These are phyloP conservation scores for Excalfactoria chinensis DNA, from an alignment of 2,113 vertebrate species.

Conservation along the genomic window DNA sequence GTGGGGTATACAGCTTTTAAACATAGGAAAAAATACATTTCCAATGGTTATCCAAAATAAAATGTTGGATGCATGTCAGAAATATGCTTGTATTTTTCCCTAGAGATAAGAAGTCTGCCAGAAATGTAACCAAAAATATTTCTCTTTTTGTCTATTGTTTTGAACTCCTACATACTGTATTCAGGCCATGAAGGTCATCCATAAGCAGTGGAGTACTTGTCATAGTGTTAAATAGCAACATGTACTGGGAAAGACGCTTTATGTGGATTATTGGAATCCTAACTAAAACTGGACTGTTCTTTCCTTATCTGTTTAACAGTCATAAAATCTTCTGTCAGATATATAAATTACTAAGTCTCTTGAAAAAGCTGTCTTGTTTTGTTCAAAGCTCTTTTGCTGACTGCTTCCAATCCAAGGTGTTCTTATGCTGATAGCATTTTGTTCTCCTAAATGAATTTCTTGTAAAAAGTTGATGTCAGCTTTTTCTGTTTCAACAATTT, in stretches of 20 bases:
- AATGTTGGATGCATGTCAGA: not conserved
- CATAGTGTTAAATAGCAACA: not conserved
- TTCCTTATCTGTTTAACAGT: not conserved
- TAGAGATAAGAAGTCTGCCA: not conserved
- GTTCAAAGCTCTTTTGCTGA: conserved; percentile 44
- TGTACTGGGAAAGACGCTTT: not conserved
- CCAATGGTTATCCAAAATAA: not conserved
- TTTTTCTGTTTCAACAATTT: conserved; percentile 46
- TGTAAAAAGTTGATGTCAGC: conserved; percentile 43
- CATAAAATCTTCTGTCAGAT: not conserved
- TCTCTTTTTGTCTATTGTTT: not conserved
- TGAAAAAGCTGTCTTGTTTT: not conserved
- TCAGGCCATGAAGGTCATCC: rapidly evolving
- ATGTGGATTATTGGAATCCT: not conserved
- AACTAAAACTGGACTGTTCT: not conserved
- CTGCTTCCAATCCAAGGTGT: conserved; percentile 24
- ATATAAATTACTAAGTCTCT: not conserved
- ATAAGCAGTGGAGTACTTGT: not conserved
- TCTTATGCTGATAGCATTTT: conserved; percentile 56
- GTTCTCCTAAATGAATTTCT: conserved; percentile 54
- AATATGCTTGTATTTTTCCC: not conserved
- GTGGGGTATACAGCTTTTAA: not conserved
- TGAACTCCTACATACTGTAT: not conserved
- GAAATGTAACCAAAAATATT: not conserved
- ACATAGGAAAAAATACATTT: not conserved